phyloP scores from a whole-genome alignment of 2,113 vertebrate genomes.

The Myotis davidii region DNA sequence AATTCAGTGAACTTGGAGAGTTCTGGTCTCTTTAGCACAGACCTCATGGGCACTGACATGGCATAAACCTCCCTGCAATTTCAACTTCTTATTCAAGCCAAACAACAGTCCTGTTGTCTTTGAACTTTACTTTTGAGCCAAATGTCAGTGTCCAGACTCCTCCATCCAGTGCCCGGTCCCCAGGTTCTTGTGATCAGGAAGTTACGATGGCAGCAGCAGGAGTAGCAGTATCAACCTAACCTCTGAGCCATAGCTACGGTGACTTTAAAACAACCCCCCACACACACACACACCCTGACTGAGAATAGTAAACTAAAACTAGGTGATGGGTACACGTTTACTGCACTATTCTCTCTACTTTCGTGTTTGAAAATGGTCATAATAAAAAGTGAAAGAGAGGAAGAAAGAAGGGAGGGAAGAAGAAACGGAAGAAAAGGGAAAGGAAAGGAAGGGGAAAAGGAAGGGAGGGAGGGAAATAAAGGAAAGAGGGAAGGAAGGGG shows the following conservation, averaged over 20 bases:
- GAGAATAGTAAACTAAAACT: background rate
- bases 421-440: no score
- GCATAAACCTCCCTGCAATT: background rate
- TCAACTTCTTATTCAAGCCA: slow-evolving; percentile 26
- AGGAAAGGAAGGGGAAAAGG: background rate
- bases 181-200: background rate
- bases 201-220: background rate
- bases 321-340: background rate
- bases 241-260: background rate
- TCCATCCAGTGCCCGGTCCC: background rate
- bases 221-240: background rate
- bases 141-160: background rate
- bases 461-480: background rate
- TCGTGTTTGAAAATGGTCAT: slow-evolving; percentile 18
- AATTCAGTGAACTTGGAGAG: background rate
- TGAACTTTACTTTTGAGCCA: slow-evolving; percentile 26
- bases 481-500: background rate
- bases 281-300: background rate
- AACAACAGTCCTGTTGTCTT: background rate
- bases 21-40: background rate
- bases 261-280: background rate
- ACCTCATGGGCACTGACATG: background rate
- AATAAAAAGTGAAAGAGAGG: slow-evolving; percentile 22
- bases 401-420: background rate
- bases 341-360: background rate